These are phyloP conservation scores for Cylindroiulus punctatus DNA, from an alignment of 2,888 invertebrate genomes.

Conservation along the genomic window DNA sequence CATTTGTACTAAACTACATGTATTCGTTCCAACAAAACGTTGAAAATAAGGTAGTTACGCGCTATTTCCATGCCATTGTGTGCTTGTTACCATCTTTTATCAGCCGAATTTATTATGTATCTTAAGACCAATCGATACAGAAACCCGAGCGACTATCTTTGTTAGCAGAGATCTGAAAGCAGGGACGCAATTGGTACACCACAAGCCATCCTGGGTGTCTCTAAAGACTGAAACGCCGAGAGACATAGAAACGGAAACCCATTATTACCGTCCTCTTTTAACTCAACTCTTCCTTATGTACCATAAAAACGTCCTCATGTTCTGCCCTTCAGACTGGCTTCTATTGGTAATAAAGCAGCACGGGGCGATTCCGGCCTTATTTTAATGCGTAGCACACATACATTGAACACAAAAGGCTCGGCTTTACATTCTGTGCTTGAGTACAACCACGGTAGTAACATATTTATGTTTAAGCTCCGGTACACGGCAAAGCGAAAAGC, in stretches of 20 bases:
- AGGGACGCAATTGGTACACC: constrained; percentile 27
- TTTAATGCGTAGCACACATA: neutral
- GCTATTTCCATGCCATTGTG: neutral
- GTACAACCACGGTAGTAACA: neutral
- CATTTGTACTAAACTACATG: neutral
- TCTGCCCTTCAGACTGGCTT: constrained; percentile 7
- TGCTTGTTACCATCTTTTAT: neutral
- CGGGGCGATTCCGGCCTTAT: neutral
- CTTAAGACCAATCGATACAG: constrained; percentile 1
- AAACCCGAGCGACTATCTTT: neutral
- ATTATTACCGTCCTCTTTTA: constrained; percentile 31
- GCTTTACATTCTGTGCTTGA: neutral
- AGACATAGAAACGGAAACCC: constrained; percentile 28
- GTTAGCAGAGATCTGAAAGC: neutral
- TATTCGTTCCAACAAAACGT: neutral
- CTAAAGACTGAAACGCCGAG: constrained; percentile 19
- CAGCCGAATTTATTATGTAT: neutral
- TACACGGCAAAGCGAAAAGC: neutral
- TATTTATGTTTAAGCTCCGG: neutral
- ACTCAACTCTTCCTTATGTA: neutral
- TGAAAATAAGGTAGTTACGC: neutral
- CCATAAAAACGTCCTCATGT: constrained; percentile 15
- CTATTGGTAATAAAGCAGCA: constrained; percentile 15
- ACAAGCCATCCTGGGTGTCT: constrained; percentile 9
- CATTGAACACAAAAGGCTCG: neutral